Base-by-base conservation (phyloP, 2,888 invertebrate species). In the Margaritifera margaritifera region DNA sequence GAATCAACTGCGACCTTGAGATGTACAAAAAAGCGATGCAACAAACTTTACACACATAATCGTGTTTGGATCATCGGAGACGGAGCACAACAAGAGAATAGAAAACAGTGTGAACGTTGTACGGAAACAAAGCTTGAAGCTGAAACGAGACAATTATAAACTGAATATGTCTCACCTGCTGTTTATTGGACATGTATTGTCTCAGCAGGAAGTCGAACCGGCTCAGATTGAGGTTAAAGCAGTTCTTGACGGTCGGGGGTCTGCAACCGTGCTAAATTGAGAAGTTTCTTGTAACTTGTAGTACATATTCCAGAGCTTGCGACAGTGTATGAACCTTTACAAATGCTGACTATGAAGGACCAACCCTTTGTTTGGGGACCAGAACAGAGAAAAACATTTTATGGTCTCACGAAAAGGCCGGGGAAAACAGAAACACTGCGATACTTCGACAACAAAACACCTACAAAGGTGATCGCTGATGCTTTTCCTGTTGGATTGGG, bases 231-330 rank as follows among this genome's bases (percentile, higher is more conserved):
- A 74, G 53, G 69, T 77, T 6, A 54, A 69, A 77, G 73, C 2
- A 57, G 77, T 2, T 20, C 55, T 8, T 53, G 74, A 25, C 64
- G 70, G 5, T 19, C 60, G 18, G 42, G 22, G 58, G 77, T 78
- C 19, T 6, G 66, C 51, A 64, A 50, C 6, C 59, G 42, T 3
- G 42, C 69, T 8, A 75, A 80, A 27, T 59, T n/a, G n/a, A n/a
- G n/a, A 19, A 75, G 72, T 68, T 77, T 79, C 58, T 60, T 80
- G 22, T 77, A 74, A 1, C 58, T 78, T 0, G 72, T 74, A 0
- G 24, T 65, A 8, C 71, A 66, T 25, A 72, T 80, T 6, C 72
- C 73, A 6, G 25, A 78, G 64, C 52, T 76, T 18, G 71, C 77
- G 19, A 74, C 69, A n/a, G 22, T 72, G n/a, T 27, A 72, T 6